Base-by-base conservation (phyloP, 2,113 vertebrate genomes). In the Hypomesus transpacificus region DNA sequence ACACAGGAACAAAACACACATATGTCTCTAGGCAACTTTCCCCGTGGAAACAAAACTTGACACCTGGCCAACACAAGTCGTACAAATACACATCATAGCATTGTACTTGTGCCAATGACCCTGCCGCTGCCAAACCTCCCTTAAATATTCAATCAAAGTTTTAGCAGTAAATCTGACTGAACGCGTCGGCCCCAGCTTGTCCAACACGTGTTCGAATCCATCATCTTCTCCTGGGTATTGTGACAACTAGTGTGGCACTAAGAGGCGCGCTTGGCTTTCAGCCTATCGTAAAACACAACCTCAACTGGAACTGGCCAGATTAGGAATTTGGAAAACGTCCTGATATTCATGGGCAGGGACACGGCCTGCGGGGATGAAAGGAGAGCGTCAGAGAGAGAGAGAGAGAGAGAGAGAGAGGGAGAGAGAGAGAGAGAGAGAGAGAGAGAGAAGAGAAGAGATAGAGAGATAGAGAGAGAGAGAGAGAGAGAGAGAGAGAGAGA, bases 91-190 rank as follows among this genome's bases (percentile, higher is more conserved):
- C 53, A 56, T n/a, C 17, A 6, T 56, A n/a, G 14, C n/a, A 56
- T n/a, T 56, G 53, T 56, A 56, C 53, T 56, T 56, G 53, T 56
- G 53, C 53, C 53, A 56, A 56, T n/a, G 53, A 56, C 53, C n/a
- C n/a, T 18, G n/a, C 4, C 17, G 53, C n/a, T 16, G 14, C 16
- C n/a, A 56, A 56, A 56, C 53, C 4, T 7, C 17, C 53, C 16
- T n/a, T 6, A n/a, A 56, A 18, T n/a, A 61, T 61, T 24, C 26
- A 24, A 28, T 61, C 59, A 61, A 61, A 26, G 14, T 24, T 22
- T 16, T 16, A 61, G 26, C 59, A 61, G 53, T 56, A 56, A n/a
- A 16, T 56, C 16, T 56, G 53, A 56, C 1, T 56, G 53, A 59
- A 59, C 20, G 57, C 20, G 3, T 24, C 20, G 9, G 6, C 5